phyloP scores from a whole-genome alignment of 2,888 invertebrate species.

The Gerosis bhagava region DNA sequence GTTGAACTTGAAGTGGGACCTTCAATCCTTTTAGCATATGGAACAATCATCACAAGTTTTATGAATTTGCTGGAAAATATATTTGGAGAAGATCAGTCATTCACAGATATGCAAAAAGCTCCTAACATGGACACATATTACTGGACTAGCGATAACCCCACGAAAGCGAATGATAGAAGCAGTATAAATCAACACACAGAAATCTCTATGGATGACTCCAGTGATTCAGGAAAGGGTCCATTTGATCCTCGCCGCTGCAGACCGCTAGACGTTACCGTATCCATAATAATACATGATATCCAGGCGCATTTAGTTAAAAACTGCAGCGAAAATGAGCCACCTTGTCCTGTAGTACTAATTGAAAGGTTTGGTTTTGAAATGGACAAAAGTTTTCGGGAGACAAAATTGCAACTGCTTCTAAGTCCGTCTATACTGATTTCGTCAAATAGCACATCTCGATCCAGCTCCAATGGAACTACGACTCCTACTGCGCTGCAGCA shows the following conservation, averaged over 20 bases:
- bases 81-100: slow-evolving; percentile 97
- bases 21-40: slow-evolving; percentile 95
- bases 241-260: slow-evolving; percentile 95
- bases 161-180: slow-evolving; percentile 63
- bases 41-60: slow-evolving; percentile 94
- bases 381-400: slow-evolving; percentile 96
- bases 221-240: slow-evolving; percentile 81
- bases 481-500: slow-evolving; percentile 84
- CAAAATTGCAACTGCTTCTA: slow-evolving; percentile 93
- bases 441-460: slow-evolving; percentile 87
- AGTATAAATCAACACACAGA: slow-evolving; percentile 76
- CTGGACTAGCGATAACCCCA: slow-evolving; percentile 64
- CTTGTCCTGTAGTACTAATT: slow-evolving; percentile 94
- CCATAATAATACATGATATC: slow-evolving; percentile 96
- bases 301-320: slow-evolving; percentile 97
- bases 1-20: slow-evolving; percentile 97
- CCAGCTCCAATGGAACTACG: slow-evolving; percentile 60
- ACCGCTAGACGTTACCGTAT: slow-evolving; percentile 95
- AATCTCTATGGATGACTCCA: slow-evolving; percentile 84
- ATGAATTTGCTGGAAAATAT: slow-evolving; percentile 97
- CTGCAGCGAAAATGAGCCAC: slow-evolving; percentile 94
- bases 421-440: slow-evolving; percentile 94
- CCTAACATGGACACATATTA: slow-evolving; percentile 67
- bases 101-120: slow-evolving; percentile 94
- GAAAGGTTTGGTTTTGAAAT: slow-evolving; percentile 98